Percentiles rank a stretch among this genome's conserved stretches.
Conservation (phyloP, 1,140 invertebrate genomes). For the Scaptomyza hsui region DNA sequence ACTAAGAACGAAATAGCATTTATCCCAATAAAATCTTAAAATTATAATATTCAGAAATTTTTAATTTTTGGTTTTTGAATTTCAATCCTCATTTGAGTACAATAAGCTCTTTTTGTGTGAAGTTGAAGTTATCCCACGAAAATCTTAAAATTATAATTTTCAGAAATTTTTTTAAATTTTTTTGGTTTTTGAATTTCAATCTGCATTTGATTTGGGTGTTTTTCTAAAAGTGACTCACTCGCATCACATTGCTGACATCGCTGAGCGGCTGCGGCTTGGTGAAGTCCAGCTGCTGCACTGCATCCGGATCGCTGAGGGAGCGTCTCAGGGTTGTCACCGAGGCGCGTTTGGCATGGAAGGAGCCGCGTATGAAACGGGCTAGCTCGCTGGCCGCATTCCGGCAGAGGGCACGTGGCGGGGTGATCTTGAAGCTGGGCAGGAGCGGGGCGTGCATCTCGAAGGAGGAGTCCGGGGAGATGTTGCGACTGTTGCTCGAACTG, state of each 20-base stretch:
- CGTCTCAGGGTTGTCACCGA: conserved; percentile 70
- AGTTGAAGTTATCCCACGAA: too few species aligned
- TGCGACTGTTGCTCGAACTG: conserved; percentile 59
- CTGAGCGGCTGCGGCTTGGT: conserved; percentile 59
- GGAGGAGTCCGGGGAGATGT: conserved; percentile 79
- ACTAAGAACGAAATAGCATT: not conserved
- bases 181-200: too few species aligned
- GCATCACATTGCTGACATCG: conserved; percentile 69
- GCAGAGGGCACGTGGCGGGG: conserved; percentile 65
- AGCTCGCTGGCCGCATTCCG: conserved; percentile 69
- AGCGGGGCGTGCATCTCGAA: conserved; percentile 80
- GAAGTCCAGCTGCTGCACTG: conserved; percentile 74
- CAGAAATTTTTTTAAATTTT: too few species aligned
- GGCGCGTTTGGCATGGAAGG: conserved; percentile 76
- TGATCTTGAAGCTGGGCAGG: conserved; percentile 82
- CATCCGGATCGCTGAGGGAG: conserved; percentile 79
- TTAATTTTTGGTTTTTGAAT: too few species aligned
- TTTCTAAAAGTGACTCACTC: conserved; percentile 81
- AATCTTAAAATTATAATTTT: too few species aligned
- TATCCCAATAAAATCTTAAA: too few species aligned
- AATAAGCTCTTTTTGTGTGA: too few species aligned
- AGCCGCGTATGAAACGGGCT: conserved; percentile 70
- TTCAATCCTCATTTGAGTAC: too few species aligned
- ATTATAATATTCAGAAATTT: too few species aligned
- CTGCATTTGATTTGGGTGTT: not conserved